A percentile compares a stretch with the other conserved stretches of the same genome.
phyloP scores from a whole-genome alignment of 1,140 invertebrate species.

The Penaeus japonicus region DNA sequence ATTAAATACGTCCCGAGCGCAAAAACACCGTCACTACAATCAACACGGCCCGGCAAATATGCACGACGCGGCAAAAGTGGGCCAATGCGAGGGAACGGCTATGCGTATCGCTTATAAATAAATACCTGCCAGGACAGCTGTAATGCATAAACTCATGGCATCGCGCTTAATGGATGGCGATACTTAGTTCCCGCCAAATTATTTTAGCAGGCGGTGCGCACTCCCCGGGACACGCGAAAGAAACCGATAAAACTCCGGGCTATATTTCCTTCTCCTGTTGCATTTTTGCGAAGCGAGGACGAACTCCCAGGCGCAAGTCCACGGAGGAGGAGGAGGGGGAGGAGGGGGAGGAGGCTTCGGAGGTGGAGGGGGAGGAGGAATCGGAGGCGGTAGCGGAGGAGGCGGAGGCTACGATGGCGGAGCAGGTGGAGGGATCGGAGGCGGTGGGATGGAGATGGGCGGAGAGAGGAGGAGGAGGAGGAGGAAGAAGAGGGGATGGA shows the following conservation, averaged over 20 bases:
- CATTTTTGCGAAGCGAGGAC: background rate
- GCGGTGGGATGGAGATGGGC: background rate
- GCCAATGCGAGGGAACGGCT: background rate
- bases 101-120: conserved; percentile 20
- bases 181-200: conserved; percentile 32
- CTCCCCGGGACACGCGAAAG: background rate
- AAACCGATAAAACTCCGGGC: background rate
- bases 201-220: conserved; percentile 1
- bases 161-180: background rate
- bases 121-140: background rate
- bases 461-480: background rate
- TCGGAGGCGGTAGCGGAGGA: background rate
- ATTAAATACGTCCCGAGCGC: background rate
- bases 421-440: background rate
- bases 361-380: background rate
- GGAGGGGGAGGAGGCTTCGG: background rate
- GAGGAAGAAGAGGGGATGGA: background rate
- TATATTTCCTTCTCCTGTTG: conserved; percentile 23
- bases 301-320: background rate
- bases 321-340: background rate
- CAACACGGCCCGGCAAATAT: too few relatives aligned
- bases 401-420: background rate
- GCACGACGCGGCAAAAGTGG: too few relatives aligned
- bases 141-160: conserved; percentile 13
- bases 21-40: too few relatives aligned